Percentiles rank a stretch among this genome's conserved stretches.
phyloP scores from a whole-genome alignment of 2,113 vertebrate genomes.

The Pica pica region DNA sequence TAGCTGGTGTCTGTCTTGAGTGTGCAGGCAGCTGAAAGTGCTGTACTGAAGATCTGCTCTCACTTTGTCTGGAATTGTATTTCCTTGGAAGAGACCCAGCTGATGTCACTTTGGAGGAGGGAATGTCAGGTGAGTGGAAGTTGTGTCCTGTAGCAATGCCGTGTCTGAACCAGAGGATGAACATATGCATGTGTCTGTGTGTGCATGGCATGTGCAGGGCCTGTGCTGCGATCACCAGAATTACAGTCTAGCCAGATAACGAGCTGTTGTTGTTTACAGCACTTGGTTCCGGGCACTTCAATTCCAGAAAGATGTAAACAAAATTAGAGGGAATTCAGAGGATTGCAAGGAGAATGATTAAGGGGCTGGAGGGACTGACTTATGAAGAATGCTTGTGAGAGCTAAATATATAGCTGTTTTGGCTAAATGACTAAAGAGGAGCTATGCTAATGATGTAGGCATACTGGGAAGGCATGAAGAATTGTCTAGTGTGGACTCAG shows the following conservation, averaged over 20 bases:
- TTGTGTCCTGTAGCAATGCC: accelerated
- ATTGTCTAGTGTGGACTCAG: slow-evolving; percentile 7
- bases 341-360: slow-evolving; percentile 66
- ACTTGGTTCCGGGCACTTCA: slow-evolving; percentile 60
- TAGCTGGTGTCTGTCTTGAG: neutral
- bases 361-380: slow-evolving; percentile 66
- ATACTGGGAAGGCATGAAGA: slow-evolving; percentile 16
- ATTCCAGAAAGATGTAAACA: slow-evolving; percentile 69
- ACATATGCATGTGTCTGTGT: neutral
- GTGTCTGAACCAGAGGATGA: neutral
- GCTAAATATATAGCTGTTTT: slow-evolving; percentile 56
- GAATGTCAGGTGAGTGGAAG: accelerated
- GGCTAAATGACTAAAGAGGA: slow-evolving; percentile 53
- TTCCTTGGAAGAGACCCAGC: neutral
- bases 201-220: neutral
- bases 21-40: neutral
- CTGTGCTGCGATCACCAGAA: slow-evolving; percentile 18
- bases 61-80: neutral
- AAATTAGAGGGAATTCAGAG: slow-evolving; percentile 71
- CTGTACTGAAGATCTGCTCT: neutral
- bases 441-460: slow-evolving; percentile 47
- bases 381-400: slow-evolving; percentile 53
- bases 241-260: slow-evolving; percentile 64
- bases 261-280: slow-evolving; percentile 61
- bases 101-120: neutral